phyloP scores from a whole-genome alignment of 2,113 vertebrate genomes.

The Siphamia tubifer region DNA sequence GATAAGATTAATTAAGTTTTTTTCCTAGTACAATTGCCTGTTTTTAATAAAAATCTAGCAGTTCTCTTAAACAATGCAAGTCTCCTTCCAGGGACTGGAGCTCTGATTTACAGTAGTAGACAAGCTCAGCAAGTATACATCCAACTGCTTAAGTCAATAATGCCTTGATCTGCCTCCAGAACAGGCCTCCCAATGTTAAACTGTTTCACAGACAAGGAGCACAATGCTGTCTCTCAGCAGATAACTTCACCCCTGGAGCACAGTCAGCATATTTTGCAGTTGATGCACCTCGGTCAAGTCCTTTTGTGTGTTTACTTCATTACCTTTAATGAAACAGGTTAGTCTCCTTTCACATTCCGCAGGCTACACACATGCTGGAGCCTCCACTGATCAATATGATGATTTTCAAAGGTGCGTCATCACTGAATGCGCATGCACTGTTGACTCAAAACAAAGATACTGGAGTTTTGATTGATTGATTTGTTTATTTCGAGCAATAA shows the following conservation, averaged over 20 bases:
- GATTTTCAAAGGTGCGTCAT: no score
- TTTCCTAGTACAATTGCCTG: background rate
- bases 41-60: conserved; percentile 21
- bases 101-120: conserved; percentile 59
- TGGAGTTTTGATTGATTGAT: no score
- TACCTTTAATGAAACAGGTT: conserved; percentile 18
- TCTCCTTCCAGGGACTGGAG: conserved; percentile 2
- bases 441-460: no score
- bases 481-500: no score
- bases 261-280: conserved; percentile 45
- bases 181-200: conserved; percentile 25
- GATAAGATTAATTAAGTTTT: conserved; percentile 19
- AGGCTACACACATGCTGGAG: conserved; percentile 4
- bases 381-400: conserved; percentile 14
- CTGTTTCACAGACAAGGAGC: conserved; percentile 59
- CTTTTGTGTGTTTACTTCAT: conserved; percentile 12
- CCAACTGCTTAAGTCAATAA: conserved; percentile 54
- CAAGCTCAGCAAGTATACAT: conserved; percentile 24
- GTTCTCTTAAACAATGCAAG: conserved; percentile 25
- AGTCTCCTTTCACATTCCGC: conserved; percentile 1
- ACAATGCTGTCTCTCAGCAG: conserved; percentile 15
- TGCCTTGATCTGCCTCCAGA: conserved; percentile 31
- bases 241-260: conserved; percentile 34
- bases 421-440: no score
- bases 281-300: conserved; percentile 37